Conservation (phyloP, 1,140 invertebrate genomes). For the Rhopalosiphum padi region DNA sequence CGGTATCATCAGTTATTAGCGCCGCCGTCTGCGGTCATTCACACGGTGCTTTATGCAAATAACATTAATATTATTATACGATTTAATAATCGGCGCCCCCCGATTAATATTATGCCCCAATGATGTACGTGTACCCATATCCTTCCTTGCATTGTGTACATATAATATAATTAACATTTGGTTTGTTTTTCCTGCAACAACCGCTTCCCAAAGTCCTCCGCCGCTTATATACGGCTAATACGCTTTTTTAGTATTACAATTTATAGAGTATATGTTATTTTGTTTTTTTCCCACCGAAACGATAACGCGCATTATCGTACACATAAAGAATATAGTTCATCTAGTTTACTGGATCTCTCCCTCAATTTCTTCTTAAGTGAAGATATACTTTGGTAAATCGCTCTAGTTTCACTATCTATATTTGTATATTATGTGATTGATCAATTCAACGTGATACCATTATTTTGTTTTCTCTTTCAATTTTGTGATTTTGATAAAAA, state of each 20-base stretch:
- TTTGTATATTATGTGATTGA: neutral
- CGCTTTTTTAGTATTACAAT: neutral
- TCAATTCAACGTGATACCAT: neutral
- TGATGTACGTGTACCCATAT: neutral
- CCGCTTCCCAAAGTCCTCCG: neutral
- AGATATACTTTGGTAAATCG: neutral
- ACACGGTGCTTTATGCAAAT: conserved; percentile 21
- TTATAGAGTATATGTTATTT: neutral
- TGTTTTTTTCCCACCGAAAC: neutral
- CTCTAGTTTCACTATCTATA: neutral
- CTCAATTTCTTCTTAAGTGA: neutral
- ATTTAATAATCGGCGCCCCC: neutral
- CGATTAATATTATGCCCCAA: neutral
- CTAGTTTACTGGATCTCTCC: neutral
- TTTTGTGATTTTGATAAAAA: conserved; percentile 4
- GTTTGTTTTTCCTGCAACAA: neutral
- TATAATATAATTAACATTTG: neutral
- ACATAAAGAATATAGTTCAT: neutral
- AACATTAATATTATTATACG: neutral
- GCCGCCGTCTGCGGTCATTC: neutral
- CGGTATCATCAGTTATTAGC: neutral
- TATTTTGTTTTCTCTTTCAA: neutral
- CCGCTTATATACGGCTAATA: neutral
- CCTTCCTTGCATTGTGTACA: neutral
- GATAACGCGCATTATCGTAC: neutral